These are phyloP conservation scores for Erythrolamprus reginae DNA, from an alignment of 2,113 vertebrate species.

Conservation along the genomic window DNA sequence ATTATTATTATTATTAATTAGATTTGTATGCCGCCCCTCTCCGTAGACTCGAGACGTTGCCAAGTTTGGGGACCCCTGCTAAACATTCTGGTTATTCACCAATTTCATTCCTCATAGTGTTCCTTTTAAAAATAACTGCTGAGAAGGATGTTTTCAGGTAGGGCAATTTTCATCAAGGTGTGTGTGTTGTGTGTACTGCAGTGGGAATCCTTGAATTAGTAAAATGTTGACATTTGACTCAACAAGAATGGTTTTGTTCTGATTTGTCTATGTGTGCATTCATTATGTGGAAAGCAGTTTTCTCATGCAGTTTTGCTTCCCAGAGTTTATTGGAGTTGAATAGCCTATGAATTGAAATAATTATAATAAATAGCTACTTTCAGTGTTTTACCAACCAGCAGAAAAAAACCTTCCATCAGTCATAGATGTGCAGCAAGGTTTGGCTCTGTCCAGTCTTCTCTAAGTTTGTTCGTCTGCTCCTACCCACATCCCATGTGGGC, in stretches of 20 bases:
- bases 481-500: background rate
- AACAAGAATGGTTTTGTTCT: background rate
- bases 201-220: background rate
- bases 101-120: background rate
- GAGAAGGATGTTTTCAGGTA: background rate
- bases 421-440: background rate
- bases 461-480: background rate
- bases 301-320: background rate
- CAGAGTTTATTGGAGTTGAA: background rate
- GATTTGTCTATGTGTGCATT: background rate
- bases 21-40: too few relatives aligned
- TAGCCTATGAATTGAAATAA: background rate
- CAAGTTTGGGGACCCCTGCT: too few relatives aligned
- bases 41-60: too few relatives aligned
- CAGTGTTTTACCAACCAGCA: background rate
- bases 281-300: background rate
- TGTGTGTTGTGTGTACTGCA: rapidly evolving
- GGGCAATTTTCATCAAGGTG: background rate
- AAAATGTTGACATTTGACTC: background rate
- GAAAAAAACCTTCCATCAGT: background rate
- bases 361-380: background rate
- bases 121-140: background rate
- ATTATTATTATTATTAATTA: too few relatives aligned
- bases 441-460: background rate
- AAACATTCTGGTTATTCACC: background rate